These are phyloP conservation scores for Noturus placidus DNA, from an alignment of 2,113 vertebrate genomes.

Conservation along the genomic window DNA sequence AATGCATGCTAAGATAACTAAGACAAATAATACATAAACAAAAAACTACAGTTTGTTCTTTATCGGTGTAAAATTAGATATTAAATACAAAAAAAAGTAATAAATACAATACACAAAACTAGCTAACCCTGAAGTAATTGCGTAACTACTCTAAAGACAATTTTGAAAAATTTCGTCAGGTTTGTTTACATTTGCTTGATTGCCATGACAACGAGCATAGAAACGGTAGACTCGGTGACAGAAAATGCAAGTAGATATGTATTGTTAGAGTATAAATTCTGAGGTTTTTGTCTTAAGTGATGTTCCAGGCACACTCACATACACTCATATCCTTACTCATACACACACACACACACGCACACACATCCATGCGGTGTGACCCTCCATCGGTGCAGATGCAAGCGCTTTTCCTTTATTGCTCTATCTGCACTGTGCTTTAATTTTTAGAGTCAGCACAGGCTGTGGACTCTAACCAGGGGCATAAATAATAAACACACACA, in stretches of 20 bases:
- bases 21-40: neutral
- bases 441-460: conserved; percentile 54
- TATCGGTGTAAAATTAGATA: neutral
- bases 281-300: conserved; percentile 29
- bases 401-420: conserved; percentile 56
- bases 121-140: neutral
- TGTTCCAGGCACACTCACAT: neutral
- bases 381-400: conserved; percentile 47
- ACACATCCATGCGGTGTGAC: conserved; percentile 25
- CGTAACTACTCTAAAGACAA: neutral
- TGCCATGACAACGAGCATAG: neutral
- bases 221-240: neutral
- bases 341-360: conserved; percentile 9
- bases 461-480: conserved; percentile 50
- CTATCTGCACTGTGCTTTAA: conserved; percentile 51
- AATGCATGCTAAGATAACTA: neutral
- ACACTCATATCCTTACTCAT: neutral
- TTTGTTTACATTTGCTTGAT: neutral
- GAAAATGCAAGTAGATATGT: neutral
- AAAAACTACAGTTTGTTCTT: neutral
- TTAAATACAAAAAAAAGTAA: neutral
- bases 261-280: conserved; percentile 16
- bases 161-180: neutral
- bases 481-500: conserved; percentile 50
- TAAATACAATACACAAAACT: neutral